Evolutionary conservation across 2,113 vertebrate species (phyloP).

Genomic region (Columba janthina): DNA sequence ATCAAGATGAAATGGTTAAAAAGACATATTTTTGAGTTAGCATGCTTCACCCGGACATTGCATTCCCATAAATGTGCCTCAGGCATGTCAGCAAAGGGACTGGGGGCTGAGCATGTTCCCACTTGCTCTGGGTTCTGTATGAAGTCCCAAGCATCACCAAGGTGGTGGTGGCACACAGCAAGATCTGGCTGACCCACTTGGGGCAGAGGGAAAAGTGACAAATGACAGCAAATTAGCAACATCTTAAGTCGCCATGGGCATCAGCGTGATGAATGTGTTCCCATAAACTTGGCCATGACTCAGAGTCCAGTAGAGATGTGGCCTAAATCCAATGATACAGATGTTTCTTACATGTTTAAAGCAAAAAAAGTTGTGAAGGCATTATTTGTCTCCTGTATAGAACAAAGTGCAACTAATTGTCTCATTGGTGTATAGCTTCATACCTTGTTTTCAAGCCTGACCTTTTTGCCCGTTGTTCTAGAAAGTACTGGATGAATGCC

Average conservation of each 20-base stretch:
- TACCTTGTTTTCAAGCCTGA: constrained; percentile 71
- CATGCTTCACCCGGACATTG: background rate
- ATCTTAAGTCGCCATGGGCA: background rate
- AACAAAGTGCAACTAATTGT: constrained; percentile 6
- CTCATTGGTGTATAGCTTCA: background rate
- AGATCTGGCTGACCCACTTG: background rate
- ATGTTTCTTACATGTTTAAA: background rate
- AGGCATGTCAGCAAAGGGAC: background rate
- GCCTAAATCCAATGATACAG: background rate
- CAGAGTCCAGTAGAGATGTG: background rate
- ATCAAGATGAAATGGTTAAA: background rate
- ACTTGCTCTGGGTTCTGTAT: background rate
- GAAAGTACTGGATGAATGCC: constrained; percentile 97
- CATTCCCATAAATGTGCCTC: background rate
- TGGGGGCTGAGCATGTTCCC: background rate
- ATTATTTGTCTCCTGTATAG: background rate
- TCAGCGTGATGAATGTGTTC: background rate
- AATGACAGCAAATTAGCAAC: background rate
- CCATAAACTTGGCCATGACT: background rate
- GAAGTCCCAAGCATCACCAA: background rate
- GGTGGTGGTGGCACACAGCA: background rate
- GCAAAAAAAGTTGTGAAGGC: background rate
- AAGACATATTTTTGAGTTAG: background rate
- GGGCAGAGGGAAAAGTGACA: background rate
- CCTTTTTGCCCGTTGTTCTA: constrained; percentile 77